phyloP scores from a whole-genome alignment of 2,797 vertebrate genomes.

The Sebastiscus tertius region DNA sequence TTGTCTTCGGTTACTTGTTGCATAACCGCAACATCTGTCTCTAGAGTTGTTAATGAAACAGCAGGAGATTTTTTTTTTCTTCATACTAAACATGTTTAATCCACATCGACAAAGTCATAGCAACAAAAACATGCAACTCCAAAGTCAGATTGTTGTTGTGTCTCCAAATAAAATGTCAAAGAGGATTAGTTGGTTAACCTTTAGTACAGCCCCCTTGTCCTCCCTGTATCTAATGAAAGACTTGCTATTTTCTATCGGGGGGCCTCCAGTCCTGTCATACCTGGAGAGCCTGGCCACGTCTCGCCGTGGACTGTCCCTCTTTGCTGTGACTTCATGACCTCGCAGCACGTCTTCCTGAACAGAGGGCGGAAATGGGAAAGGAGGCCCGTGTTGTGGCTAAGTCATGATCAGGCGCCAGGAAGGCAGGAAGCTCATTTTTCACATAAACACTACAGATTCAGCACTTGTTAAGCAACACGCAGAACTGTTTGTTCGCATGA shows the following conservation, averaged over 20 bases:
- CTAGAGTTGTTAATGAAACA: not conserved
- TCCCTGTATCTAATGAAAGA: not conserved
- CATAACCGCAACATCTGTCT: not conserved
- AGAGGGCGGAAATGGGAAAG: slow-evolving; percentile 32
- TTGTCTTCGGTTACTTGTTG: not conserved
- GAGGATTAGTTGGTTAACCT: not conserved
- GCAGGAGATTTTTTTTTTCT: not conserved
- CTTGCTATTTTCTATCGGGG: not conserved
- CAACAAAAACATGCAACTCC: not conserved
- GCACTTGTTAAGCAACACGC: slow-evolving; percentile 41
- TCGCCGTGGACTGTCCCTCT: not conserved
- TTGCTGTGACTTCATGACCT: slow-evolving; percentile 34
- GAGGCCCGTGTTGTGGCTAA: slow-evolving; percentile 64
- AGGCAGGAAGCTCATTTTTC: slow-evolving; percentile 64
- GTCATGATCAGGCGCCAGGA: slow-evolving; percentile 72
- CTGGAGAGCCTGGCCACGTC: not conserved
- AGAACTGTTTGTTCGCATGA: slow-evolving; percentile 40
- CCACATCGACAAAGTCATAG: not conserved
- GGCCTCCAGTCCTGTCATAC: not conserved
- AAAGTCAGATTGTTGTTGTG: not conserved
- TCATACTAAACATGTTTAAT: not conserved
- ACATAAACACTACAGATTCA: slow-evolving; percentile 64
- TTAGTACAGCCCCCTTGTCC: not conserved
- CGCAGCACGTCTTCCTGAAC: slow-evolving; percentile 40
- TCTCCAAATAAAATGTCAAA: not conserved